phyloP scores from a whole-genome alignment of 2,797 vertebrate genomes.

The Cetoscarus ocellatus region DNA sequence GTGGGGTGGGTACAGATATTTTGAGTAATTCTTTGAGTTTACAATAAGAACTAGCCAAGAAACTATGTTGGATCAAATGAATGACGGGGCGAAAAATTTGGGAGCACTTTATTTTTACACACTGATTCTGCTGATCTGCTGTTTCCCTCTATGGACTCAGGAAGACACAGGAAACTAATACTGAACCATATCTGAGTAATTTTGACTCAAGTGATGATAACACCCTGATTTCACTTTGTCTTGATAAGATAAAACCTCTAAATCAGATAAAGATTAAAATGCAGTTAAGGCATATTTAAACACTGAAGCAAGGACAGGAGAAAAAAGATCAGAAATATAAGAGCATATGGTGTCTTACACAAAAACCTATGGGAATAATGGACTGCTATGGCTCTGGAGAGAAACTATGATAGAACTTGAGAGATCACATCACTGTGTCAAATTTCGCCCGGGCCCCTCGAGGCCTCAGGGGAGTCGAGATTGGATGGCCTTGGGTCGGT shows the following conservation, averaged over 20 bases:
- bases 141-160: too few species aligned
- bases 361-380: not conserved
- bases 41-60: too few species aligned
- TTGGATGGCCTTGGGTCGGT: constrained; percentile 1
- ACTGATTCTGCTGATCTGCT: too few species aligned
- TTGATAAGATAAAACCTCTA: not conserved
- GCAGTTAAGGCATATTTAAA: not conserved
- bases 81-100: too few species aligned
- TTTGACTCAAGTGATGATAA: not conserved
- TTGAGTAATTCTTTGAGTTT: too few species aligned
- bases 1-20: too few species aligned
- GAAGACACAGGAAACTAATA: too few species aligned
- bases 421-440: constrained; percentile 68
- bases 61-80: too few species aligned
- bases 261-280: not conserved
- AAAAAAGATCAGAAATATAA: not conserved
- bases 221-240: not conserved
- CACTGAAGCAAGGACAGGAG: not conserved
- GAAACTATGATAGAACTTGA: constrained; percentile 53
- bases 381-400: constrained; percentile 13
- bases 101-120: too few species aligned
- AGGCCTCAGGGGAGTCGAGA: constrained; percentile 7
- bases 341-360: constrained; percentile 5
- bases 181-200: too few species aligned
- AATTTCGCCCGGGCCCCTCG: constrained; percentile 65